These are phyloP conservation scores for Harpalus rubripes DNA, from an alignment of 2,888 invertebrate genomes.

Conservation along the genomic window DNA sequence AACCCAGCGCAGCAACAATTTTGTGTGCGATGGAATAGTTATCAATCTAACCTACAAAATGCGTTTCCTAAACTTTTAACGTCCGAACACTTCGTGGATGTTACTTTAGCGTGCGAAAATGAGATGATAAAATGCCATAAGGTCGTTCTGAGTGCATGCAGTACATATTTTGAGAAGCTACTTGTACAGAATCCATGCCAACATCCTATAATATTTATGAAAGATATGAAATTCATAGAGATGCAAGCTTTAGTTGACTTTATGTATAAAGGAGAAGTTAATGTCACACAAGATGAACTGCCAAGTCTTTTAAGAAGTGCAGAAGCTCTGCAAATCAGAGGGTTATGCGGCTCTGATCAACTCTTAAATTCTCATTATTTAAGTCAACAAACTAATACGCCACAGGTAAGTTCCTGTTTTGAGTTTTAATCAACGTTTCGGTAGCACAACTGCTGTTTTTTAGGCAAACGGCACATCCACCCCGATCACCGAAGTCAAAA, in stretches of 20 bases:
- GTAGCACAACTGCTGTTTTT: no score
- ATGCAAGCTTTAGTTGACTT: constrained; percentile 93
- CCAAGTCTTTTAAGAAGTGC: constrained; percentile 90
- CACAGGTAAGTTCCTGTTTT: constrained; percentile 20
- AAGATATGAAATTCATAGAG: constrained; percentile 90
- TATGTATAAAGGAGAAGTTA: constrained; percentile 94
- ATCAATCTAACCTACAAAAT: constrained; percentile 88
- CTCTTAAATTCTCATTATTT: constrained; percentile 76
- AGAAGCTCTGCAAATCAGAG: constrained; percentile 90
- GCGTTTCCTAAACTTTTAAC: constrained; percentile 87
- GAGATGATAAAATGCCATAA: constrained; percentile 93
- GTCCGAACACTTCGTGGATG: constrained; percentile 92
- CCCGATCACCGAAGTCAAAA: neutral
- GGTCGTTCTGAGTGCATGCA: constrained; percentile 91
- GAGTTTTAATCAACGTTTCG: no score
- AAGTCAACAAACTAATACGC: constrained; percentile 4
- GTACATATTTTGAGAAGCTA: constrained; percentile 89
- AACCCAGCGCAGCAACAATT: constrained; percentile 81
- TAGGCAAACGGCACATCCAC: neutral
- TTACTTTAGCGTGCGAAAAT: constrained; percentile 92
- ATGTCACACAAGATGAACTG: constrained; percentile 90
- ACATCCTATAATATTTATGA: constrained; percentile 91
- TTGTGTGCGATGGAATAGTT: constrained; percentile 90
- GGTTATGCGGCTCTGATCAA: constrained; percentile 79
- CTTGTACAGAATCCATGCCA: constrained; percentile 91